phyloP scores from a whole-genome alignment of 2,113 vertebrate genomes.

The Neopipo cinnamomea region DNA sequence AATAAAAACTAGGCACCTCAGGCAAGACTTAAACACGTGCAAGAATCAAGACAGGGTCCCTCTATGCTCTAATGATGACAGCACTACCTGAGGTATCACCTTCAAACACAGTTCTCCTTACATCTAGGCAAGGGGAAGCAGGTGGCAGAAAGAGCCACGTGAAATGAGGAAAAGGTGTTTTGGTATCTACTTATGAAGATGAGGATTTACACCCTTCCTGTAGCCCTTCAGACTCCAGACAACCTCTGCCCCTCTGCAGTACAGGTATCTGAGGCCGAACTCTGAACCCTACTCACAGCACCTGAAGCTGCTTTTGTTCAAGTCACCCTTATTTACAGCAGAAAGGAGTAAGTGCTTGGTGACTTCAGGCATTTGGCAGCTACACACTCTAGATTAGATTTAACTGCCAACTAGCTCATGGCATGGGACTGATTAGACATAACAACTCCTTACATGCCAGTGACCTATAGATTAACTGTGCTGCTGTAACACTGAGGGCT shows the following conservation, averaged over 20 bases:
- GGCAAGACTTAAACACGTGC: neutral
- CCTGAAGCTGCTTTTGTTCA: neutral
- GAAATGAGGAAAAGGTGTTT: neutral
- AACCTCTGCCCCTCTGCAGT: neutral
- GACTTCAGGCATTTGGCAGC: neutral
- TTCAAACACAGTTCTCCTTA: neutral
- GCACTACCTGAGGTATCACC: neutral
- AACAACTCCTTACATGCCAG: constrained; percentile 8
- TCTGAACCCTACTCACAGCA: neutral
- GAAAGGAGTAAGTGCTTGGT: neutral
- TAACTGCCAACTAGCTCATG: neutral
- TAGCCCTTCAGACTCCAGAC: neutral
- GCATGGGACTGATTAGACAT: neutral
- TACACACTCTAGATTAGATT: neutral
- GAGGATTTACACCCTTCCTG: neutral
- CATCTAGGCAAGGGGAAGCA: neutral
- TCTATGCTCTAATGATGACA: accelerated
- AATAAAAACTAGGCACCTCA: neutral
- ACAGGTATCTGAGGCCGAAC: neutral
- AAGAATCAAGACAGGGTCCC: neutral
- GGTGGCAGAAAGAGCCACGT: accelerated
- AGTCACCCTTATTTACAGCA: neutral
- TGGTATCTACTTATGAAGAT: neutral
- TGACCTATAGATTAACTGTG: constrained; percentile 20
- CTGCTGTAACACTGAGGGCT: neutral